phyloP scores from a whole-genome alignment of 2,113 vertebrate species.

The Neofelis nebulosa region DNA sequence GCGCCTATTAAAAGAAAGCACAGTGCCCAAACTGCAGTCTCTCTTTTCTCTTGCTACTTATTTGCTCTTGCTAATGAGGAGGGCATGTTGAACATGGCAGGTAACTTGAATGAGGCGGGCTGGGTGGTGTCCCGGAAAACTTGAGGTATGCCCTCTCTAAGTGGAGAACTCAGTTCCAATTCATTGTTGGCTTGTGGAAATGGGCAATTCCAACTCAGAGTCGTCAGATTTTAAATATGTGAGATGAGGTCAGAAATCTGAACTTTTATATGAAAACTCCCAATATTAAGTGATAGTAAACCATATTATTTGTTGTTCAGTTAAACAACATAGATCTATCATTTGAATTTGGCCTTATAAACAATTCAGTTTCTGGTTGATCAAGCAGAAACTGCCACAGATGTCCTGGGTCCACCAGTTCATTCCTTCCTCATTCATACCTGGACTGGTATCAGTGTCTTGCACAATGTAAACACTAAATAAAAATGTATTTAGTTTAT shows the following conservation, averaged over 20 bases:
- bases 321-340: neutral
- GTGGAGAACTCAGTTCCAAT: neutral
- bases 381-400: neutral
- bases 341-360: neutral
- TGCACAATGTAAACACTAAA: neutral
- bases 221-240: neutral
- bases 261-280: neutral
- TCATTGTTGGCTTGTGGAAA: neutral
- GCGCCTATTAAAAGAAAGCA: neutral
- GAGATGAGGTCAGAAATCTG: neutral
- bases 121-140: slow-evolving; percentile 1
- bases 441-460: neutral
- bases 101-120: neutral
- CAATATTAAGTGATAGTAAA: neutral
- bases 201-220: neutral
- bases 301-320: neutral
- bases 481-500: neutral
- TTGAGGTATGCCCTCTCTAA: neutral
- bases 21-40: neutral
- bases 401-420: neutral
- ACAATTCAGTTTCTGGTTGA: neutral
- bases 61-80: slow-evolving; percentile 12
- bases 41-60: neutral
- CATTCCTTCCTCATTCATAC: neutral
- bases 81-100: neutral